Evolutionary conservation across 2,888 invertebrate species (phyloP).

Genomic region (Ectemnius lituratus): DNA sequence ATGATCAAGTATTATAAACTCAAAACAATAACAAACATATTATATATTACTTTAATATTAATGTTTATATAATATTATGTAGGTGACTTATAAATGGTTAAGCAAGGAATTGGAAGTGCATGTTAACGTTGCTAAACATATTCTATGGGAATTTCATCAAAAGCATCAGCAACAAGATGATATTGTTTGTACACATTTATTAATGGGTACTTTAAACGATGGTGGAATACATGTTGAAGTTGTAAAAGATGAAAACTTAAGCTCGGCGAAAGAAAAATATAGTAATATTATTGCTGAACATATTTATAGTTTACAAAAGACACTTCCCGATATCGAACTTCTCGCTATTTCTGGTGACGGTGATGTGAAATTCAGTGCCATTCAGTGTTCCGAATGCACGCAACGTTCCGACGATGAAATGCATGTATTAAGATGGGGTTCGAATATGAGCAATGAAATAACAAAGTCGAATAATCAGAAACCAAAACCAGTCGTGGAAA

Average conservation of each 20-base stretch:
- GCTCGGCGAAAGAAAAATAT: constrained; percentile 69
- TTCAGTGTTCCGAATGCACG: constrained; percentile 62
- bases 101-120: constrained; percentile 77
- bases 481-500: not conserved
- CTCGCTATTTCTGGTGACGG: constrained; percentile 66
- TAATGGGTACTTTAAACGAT: constrained; percentile 71
- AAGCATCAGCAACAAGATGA: constrained; percentile 59
- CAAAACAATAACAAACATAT: not conserved
- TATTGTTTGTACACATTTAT: constrained; percentile 70
- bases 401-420: constrained; percentile 60
- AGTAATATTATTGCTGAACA: constrained; percentile 74
- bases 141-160: constrained; percentile 72
- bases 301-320: constrained; percentile 77
- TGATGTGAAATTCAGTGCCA: constrained; percentile 68
- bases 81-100: constrained; percentile 79
- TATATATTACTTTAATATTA: not conserved
- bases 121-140: constrained; percentile 77
- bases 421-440: constrained; percentile 60
- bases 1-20: not conserved
- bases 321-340: constrained; percentile 65
- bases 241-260: constrained; percentile 71
- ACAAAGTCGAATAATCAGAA: not conserved
- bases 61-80: constrained; percentile 16
- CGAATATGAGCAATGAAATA: constrained; percentile 12
- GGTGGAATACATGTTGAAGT: constrained; percentile 72